A percentile compares a stretch with the other conserved stretches of the same genome.
Conservation (phyloP, 2,113 vertebrate species). For the Phylloscopus whistleri region DNA sequence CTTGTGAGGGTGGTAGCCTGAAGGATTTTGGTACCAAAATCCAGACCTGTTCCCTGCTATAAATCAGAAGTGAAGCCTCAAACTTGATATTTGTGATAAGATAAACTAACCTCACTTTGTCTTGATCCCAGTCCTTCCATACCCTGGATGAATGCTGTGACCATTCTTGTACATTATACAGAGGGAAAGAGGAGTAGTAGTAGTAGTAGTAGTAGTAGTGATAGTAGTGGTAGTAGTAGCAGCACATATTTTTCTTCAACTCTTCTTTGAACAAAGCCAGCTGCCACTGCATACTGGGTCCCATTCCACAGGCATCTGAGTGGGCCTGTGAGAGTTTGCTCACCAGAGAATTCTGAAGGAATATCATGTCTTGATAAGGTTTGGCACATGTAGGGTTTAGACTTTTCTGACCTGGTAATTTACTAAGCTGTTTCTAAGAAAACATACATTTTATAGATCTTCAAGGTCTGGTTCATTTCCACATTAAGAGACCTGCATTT, state of each 20-base stretch:
- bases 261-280: not conserved
- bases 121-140: not conserved
- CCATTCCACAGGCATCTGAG: not conserved
- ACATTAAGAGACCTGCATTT: not conserved
- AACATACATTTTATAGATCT: not conserved
- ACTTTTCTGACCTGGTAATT: not conserved
- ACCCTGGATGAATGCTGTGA: not conserved
- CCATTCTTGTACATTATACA: not conserved
- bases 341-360: not conserved
- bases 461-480: not conserved
- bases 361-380: not conserved
- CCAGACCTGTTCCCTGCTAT: not conserved
- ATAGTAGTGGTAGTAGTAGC: not conserved
- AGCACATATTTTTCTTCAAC: not conserved
- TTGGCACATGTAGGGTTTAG: not conserved
- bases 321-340: not conserved
- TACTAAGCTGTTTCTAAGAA: not conserved
- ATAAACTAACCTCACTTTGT: not conserved
- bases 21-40: not conserved
- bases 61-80: not conserved
- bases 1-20: not conserved
- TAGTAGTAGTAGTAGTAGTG: accelerated
- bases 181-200: not conserved
- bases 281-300: not conserved
- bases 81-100: not conserved